Evolutionary conservation across 2,113 vertebrate genomes (phyloP).

Genomic region (Phalacrocorax brasilianus): DNA sequence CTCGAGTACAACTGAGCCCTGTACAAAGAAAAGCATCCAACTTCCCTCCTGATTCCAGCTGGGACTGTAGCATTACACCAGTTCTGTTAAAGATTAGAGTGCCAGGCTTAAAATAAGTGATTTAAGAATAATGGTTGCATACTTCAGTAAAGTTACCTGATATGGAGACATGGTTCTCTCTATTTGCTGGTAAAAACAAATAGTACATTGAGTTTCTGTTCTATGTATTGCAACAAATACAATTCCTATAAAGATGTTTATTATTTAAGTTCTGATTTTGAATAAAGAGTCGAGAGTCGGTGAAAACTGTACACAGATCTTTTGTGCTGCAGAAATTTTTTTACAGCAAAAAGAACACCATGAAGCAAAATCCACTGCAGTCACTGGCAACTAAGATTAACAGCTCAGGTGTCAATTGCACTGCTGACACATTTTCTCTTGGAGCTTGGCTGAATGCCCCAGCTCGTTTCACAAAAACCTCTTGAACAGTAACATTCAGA

Average conservation of each 20-base stretch:
- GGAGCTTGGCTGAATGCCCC: conserved; percentile 40
- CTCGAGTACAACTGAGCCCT: background rate
- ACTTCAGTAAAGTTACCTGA: background rate
- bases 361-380: conserved; percentile 22
- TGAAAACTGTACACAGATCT: background rate
- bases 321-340: background rate
- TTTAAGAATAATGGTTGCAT: background rate
- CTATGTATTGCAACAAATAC: background rate
- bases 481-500: conserved; percentile 1
- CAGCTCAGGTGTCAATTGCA: conserved; percentile 53
- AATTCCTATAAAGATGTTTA: background rate
- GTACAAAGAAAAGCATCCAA: background rate
- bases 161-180: background rate
- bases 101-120: background rate
- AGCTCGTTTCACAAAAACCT: conserved; percentile 16
- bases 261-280: background rate
- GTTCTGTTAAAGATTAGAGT: background rate
- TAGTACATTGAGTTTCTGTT: background rate
- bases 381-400: conserved; percentile 36
- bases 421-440: conserved; percentile 49
- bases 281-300: background rate
- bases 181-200: background rate
- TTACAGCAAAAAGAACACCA: background rate
- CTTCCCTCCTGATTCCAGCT: background rate
- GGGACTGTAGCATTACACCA: background rate